These are phyloP conservation scores for Aphidoletes aphidimyza DNA, from an alignment of 2,888 invertebrate species.

Conservation along the genomic window DNA sequence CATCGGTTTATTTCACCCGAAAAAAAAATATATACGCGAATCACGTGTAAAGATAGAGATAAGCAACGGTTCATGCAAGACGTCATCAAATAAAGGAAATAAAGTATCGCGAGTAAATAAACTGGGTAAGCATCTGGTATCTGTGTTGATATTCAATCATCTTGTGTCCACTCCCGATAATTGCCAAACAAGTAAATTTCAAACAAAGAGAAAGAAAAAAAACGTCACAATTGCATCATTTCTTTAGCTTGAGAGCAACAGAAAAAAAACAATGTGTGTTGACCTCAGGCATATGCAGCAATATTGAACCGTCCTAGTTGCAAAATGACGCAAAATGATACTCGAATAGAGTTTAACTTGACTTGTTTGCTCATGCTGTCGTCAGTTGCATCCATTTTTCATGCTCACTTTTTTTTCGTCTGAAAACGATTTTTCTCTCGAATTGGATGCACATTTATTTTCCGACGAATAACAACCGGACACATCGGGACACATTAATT, in stretches of 20 bases:
- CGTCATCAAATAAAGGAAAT: not conserved
- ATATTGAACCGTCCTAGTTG: not conserved
- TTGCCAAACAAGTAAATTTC: not conserved
- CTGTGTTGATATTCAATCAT: not conserved
- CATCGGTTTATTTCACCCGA: too few relatives aligned
- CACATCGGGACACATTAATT: too few relatives aligned
- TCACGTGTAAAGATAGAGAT: not conserved
- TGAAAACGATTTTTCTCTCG: not conserved
- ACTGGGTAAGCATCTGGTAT: not conserved
- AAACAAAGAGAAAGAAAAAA: not conserved
- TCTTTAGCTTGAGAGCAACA: not conserved
- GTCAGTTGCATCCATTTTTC: not conserved
- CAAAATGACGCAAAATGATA: not conserved
- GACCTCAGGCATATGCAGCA: not conserved
- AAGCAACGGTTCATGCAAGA: not conserved
- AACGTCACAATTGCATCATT: not conserved
- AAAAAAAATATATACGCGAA: not conserved
- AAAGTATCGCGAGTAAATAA: not conserved
- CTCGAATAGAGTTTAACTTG: conserved; percentile 13
- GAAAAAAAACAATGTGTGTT: not conserved
- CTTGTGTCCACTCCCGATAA: not conserved
- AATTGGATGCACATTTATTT: too few relatives aligned
- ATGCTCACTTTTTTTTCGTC: too few relatives aligned
- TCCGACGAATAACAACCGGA: too few relatives aligned
- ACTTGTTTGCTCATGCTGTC: not conserved